Percentiles rank a stretch among this genome's conserved stretches.
Evolutionary conservation across 2,797 vertebrate species (phyloP).

Genomic region (Hippocampus kuda): DNA sequence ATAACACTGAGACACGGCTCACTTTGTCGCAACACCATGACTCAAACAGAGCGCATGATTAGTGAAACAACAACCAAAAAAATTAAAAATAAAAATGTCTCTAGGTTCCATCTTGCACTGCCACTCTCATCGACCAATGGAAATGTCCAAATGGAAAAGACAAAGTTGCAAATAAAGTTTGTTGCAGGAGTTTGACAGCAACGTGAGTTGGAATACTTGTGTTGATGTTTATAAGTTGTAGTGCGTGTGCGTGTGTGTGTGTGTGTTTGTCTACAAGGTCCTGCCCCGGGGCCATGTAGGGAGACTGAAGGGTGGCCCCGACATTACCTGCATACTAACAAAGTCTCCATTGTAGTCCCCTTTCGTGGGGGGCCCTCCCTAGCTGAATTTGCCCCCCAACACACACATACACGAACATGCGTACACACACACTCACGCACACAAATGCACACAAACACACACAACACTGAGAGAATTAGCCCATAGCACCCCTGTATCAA

Average conservation of each 20-base stretch:
- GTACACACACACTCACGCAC: constrained; percentile 9
- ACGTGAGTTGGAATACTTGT: not conserved
- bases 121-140: not conserved
- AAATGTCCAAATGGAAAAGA: not conserved
- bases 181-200: not conserved
- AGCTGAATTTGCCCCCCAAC: not conserved
- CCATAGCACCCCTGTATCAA: constrained; percentile 56
- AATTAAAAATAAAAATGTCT: too few species aligned
- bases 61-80: too few species aligned
- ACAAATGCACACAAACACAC: constrained; percentile 2
- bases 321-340: constrained; percentile 68
- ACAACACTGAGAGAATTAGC: constrained; percentile 33
- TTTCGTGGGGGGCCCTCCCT: constrained; percentile 39
- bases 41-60: too few species aligned
- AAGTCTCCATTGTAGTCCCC: constrained; percentile 56
- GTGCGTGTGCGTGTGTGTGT: constrained; percentile 20
- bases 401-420: constrained; percentile 9
- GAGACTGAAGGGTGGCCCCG: constrained; percentile 61
- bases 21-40: too few species aligned
- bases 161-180: not conserved
- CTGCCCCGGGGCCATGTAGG: constrained; percentile 52
- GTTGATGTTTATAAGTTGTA: not conserved
- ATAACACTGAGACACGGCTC: too few species aligned
- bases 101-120: not conserved
- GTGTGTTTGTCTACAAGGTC: constrained; percentile 42